Conservation (phyloP, 35 echinoderm and acorn worm species). For the Holothuria glaberrima region DNA sequence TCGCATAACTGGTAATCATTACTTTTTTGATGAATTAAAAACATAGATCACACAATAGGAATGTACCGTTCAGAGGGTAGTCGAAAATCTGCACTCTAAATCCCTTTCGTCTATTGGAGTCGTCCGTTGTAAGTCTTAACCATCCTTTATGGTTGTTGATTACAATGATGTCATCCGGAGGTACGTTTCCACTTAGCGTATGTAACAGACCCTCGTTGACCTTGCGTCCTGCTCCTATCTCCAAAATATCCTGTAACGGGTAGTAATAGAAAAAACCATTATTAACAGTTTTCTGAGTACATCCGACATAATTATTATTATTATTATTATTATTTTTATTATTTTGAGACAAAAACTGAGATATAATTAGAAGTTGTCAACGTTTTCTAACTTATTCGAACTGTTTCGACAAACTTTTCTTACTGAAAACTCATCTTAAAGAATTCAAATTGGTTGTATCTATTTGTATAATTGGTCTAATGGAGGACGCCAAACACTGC, state of each 20-base stretch:
- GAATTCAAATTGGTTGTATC: too few relatives aligned
- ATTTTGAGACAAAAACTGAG: too few relatives aligned
- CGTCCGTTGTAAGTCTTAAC: constrained; percentile 81
- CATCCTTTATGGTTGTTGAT: constrained; percentile 66
- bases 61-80: constrained; percentile 75
- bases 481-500: too few relatives aligned
- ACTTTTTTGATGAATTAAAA: neutral
- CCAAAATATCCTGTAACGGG: constrained; percentile 62
- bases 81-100: constrained; percentile 78
- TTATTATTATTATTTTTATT: too few relatives aligned
- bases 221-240: constrained; percentile 64
- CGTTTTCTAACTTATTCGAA: too few relatives aligned
- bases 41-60: neutral
- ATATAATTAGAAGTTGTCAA: too few relatives aligned
- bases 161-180: constrained; percentile 19
- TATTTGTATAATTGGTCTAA: too few relatives aligned
- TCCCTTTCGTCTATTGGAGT: constrained; percentile 62
- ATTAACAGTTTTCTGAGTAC: too few relatives aligned
- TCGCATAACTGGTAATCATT: neutral
- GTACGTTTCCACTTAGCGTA: constrained; percentile 39
- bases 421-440: neutral
- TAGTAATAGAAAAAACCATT: neutral
- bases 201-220: constrained; percentile 14
- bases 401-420: neutral
- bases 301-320: too few relatives aligned